Conservation (phyloP, 2,888 invertebrate genomes). For the Nemurella pictetii region DNA sequence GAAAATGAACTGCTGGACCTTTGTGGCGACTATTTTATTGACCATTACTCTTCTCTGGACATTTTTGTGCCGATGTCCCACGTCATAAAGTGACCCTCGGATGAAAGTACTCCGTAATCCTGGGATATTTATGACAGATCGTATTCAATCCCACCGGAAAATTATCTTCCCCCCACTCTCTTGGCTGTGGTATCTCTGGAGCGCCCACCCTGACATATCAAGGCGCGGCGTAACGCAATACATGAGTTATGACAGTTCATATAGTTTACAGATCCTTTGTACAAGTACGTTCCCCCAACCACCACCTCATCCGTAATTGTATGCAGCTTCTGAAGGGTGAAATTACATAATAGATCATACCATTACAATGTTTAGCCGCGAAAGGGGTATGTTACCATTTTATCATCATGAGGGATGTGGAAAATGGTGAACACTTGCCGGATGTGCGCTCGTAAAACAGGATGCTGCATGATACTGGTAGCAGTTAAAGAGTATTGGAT, state of each 20-base stretch:
- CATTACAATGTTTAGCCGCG: background rate
- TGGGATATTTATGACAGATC: conserved; percentile 10
- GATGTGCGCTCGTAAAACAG: background rate
- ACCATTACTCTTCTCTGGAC: background rate
- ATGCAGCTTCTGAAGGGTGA: conserved; percentile 26
- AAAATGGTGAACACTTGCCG: background rate
- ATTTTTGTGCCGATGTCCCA: background rate
- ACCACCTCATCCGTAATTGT: background rate
- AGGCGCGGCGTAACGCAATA: conserved; percentile 13
- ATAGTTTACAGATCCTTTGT: conserved; percentile 6
- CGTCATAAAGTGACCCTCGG: conserved; percentile 4
- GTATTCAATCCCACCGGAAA: background rate
- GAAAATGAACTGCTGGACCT: background rate
- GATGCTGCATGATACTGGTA: background rate
- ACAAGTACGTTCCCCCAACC: background rate
- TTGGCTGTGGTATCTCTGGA: background rate
- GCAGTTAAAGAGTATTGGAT: background rate
- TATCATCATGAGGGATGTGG: background rate
- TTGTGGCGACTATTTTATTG: background rate
- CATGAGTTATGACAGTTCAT: conserved; percentile 4
- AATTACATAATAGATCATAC: conserved; percentile 12
- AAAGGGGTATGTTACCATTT: background rate
- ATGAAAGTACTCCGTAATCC: conserved; percentile 5
- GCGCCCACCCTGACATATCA: conserved; percentile 16
- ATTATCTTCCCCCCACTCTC: background rate